Percentiles rank a stretch among this genome's conserved stretches.
Conservation (phyloP, 1,140 invertebrate genomes). For the Drosophila insularis region DNA sequence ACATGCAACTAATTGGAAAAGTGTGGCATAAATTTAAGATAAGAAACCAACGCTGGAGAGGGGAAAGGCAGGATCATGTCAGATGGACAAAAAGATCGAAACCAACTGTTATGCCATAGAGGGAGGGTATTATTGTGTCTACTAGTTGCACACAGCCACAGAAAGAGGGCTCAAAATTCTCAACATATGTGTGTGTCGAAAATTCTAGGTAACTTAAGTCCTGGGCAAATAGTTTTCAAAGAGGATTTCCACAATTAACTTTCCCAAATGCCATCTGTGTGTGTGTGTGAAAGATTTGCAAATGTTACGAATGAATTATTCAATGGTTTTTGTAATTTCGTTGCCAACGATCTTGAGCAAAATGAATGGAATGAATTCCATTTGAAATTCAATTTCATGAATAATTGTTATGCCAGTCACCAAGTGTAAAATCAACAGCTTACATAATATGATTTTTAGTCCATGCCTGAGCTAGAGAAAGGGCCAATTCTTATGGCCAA, state of each 20-base stretch:
- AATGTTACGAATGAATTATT: background rate
- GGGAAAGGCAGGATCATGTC: constrained; percentile 9
- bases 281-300: background rate
- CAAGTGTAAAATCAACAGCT: too few species aligned
- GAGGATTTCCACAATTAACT: background rate
- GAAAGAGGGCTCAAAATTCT: constrained; percentile 33
- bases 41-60: constrained; percentile 30
- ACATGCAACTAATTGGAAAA: constrained; percentile 62
- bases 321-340: background rate
- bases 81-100: constrained; percentile 4
- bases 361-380: background rate
- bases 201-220: constrained; percentile 14
- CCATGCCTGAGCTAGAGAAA: background rate
- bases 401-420: background rate
- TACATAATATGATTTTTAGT: background rate
- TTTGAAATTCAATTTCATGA: background rate
- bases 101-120: constrained; percentile 44
- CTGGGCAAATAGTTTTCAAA: constrained; percentile 21
- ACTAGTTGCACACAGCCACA: constrained; percentile 22
- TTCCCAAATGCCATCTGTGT: background rate
- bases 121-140: constrained; percentile 1
- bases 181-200: constrained; percentile 59
- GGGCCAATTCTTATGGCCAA: constrained; percentile 27
- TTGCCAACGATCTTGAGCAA: background rate
- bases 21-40: constrained; percentile 63